Percentiles rank a stretch among this genome's conserved stretches.
Evolutionary conservation across 2,797 vertebrate genomes (phyloP).

Genomic region (Rhadinocentrus ornatus): DNA sequence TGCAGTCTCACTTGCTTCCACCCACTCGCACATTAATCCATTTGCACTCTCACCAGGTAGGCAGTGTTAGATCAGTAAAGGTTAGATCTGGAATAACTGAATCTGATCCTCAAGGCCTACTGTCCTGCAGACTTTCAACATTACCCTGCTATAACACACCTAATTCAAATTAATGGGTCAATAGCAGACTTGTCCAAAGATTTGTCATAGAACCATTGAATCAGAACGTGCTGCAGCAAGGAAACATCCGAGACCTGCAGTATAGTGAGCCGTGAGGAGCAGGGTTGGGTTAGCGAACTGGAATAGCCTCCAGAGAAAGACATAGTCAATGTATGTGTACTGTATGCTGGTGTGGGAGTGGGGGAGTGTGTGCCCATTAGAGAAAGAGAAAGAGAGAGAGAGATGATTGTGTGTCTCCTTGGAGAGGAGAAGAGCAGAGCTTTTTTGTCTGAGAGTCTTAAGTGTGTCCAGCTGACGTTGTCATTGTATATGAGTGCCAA

Average conservation of each 20-base stretch:
- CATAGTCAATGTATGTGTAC: slow-evolving; percentile 1
- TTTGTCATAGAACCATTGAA: no score
- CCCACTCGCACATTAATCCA: slow-evolving; percentile 3
- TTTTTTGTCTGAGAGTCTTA: slow-evolving; percentile 55
- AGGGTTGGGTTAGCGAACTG: slow-evolving; percentile 24
- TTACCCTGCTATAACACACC: no score
- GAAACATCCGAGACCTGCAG: no score
- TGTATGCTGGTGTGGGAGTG: slow-evolving; percentile 19
- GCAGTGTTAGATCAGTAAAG: slow-evolving; percentile 42
- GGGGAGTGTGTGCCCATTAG: neutral
- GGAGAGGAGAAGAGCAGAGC: slow-evolving; percentile 45
- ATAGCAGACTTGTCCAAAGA: no score
- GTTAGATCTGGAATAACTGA: neutral
- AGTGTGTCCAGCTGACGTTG: slow-evolving; percentile 69
- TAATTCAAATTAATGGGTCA: no score
- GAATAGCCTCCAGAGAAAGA: slow-evolving; percentile 43
- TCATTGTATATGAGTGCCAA: slow-evolving; percentile 65
- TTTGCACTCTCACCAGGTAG: slow-evolving; percentile 22
- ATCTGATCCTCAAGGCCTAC: no score
- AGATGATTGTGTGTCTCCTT: slow-evolving; percentile 46
- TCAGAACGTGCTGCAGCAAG: no score
- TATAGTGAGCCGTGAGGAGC: no score
- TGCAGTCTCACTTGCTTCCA: slow-evolving; percentile 14
- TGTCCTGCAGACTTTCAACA: no score
- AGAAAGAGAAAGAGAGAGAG: slow-evolving; percentile 23